Evolutionary conservation across 2,888 invertebrate species (phyloP), one percentile per base, ranked within the genome.

Genomic region (Ametastegia equiseti): DNA sequence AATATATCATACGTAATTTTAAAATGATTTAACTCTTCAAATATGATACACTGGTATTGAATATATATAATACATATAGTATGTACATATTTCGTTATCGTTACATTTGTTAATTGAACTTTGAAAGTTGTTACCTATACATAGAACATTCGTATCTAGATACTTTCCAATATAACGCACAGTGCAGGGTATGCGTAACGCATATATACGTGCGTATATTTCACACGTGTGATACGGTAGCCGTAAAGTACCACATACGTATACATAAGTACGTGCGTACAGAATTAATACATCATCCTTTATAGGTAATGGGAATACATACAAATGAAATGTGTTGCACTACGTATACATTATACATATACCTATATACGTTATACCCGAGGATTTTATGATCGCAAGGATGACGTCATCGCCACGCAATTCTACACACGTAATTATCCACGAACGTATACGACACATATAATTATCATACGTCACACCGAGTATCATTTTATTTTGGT

Each of bases 401-500:
- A 73, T 75, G 75, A 36, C 75, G 75, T 75, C 75, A 75, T 36
- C 75, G 33, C 23, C 36, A 6, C 19, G 75, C 54, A 75, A 33
- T 45, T 30, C 45, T 71, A 27, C 19, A 45, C 27, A 71, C 27
- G 42, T 47, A 30, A 75, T 75, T 50, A 19, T 80, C 73, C 47
- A 69, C 80, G 19, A 27, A 57, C 80, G 39, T 60, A 47, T 78
- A 81, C 57, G 60, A 57, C 45, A 39, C 19, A 71, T 47, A 30
- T 11, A 69, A 13, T 30, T 27, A 45, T n/a, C n/a, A n/a, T n/a
- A n/a, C n/a, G n/a, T n/a, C n/a, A n/a, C n/a, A n/a, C n/a, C n/a
- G n/a, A n/a, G n/a, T n/a, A 23, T n/a, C 11, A 1, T 69, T 65
- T 27, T 60, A 7, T 54, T 11, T 23, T 33, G 0, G 33, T 27